A percentile compares a stretch with the other conserved stretches of the same genome.
Conservation (phyloP, 2,888 invertebrate species). For the Hypselothyrea guttata region DNA sequence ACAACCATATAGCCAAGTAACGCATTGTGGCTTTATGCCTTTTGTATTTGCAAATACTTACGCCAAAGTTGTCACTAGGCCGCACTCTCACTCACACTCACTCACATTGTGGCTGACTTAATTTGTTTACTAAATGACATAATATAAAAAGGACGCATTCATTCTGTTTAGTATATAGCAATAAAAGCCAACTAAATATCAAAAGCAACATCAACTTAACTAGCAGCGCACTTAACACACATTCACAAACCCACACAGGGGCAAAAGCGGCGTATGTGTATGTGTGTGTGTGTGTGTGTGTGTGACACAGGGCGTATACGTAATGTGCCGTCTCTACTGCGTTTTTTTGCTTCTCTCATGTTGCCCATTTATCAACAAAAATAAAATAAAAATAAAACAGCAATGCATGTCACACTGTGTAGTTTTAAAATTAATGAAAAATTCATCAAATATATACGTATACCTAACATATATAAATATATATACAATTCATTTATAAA, state of each 20-base stretch:
- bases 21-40: constrained; percentile 15
- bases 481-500: constrained; percentile 19
- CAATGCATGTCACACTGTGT: constrained; percentile 24
- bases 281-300: constrained; percentile 17
- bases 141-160: constrained; percentile 30
- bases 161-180: constrained; percentile 22
- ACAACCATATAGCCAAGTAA: background rate
- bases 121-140: constrained; percentile 74
- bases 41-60: constrained; percentile 51
- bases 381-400: constrained; percentile 16
- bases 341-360: constrained; percentile 11
- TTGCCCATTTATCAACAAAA: constrained; percentile 48
- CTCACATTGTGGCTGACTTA: constrained; percentile 41
- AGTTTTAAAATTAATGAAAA: constrained; percentile 47
- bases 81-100: constrained; percentile 13
- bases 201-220: constrained; percentile 9
- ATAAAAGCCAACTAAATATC: constrained; percentile 31
- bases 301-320: constrained; percentile 37
- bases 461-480: background rate
- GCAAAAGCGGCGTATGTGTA: background rate
- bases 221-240: constrained; percentile 16
- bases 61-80: constrained; percentile 31
- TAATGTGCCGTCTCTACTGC: constrained; percentile 17
- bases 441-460: constrained; percentile 3
- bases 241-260: constrained; percentile 1